Conservation (phyloP, 2,888 invertebrate genomes). For the Ditula angustiorana region DNA sequence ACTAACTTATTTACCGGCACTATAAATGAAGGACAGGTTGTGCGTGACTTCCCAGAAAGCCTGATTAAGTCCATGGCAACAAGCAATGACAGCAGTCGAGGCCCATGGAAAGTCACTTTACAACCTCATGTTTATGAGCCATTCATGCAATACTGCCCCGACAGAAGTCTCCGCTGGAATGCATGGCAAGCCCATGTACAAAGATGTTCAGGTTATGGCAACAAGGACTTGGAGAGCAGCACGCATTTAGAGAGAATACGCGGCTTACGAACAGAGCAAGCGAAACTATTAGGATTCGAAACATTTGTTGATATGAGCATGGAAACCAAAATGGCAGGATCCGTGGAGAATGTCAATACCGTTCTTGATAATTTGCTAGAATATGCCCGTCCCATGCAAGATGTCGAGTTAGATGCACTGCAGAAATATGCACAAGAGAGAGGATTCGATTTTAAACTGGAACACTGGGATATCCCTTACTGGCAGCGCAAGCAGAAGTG, state of each 20-base stretch:
- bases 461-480: constrained; percentile 94
- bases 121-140: constrained; percentile 89
- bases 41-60: constrained; percentile 90
- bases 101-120: constrained; percentile 94
- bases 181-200: constrained; percentile 92
- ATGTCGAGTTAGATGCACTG: constrained; percentile 89
- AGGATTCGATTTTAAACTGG: constrained; percentile 89
- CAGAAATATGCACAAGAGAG: constrained; percentile 89
- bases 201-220: constrained; percentile 88
- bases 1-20: constrained; percentile 88
- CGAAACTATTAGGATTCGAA: constrained; percentile 91
- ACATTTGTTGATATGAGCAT: constrained; percentile 94
- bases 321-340: constrained; percentile 97
- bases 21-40: constrained; percentile 87
- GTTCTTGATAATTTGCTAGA: constrained; percentile 88
- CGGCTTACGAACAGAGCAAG: constrained; percentile 88
- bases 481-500: constrained; percentile 93
- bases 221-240: constrained; percentile 89
- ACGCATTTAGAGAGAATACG: constrained; percentile 92
- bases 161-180: constrained; percentile 91
- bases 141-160: constrained; percentile 94
- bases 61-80: constrained; percentile 88
- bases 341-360: constrained; percentile 89
- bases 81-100: constrained; percentile 87
- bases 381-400: constrained; percentile 90